Percentiles rank a stretch among this genome's conserved stretches.
phyloP scores from a whole-genome alignment of 2,113 vertebrate species.

The Colaptes auratus region DNA sequence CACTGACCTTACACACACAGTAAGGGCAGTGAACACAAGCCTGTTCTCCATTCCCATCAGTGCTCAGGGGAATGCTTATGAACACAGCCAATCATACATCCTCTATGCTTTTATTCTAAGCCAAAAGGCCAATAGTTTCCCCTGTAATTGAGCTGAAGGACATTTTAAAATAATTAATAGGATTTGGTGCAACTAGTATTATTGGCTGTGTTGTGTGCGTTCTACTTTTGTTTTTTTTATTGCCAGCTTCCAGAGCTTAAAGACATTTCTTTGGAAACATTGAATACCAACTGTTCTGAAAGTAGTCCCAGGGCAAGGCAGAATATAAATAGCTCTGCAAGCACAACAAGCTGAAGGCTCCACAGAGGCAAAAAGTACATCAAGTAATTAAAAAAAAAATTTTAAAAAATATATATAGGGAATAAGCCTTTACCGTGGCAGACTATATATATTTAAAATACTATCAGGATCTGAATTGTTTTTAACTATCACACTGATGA shows the following conservation, averaged over 20 bases:
- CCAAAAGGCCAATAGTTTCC: conserved; percentile 40
- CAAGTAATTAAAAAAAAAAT: conserved; percentile 35
- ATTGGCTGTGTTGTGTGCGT: conserved; percentile 23
- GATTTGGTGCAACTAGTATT: conserved; percentile 25
- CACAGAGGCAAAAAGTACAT: not conserved
- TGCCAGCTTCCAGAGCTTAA: conserved; percentile 25
- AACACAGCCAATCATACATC: not conserved
- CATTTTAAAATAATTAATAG: conserved; percentile 60
- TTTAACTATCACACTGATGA: not conserved
- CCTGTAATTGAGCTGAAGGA: conserved; percentile 43
- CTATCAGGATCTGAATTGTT: not conserved
- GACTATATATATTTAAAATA: not conserved
- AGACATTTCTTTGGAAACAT: conserved; percentile 37
- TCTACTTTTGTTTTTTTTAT: conserved; percentile 31
- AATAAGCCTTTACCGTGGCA: conserved; percentile 12
- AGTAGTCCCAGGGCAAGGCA: conserved; percentile 49
- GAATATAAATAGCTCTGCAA: conserved; percentile 53
- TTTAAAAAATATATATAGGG: not conserved
- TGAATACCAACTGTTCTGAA: conserved; percentile 32
- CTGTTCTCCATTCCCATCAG: conserved; percentile 30
- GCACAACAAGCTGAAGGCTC: conserved; percentile 35
- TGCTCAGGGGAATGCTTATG: not conserved
- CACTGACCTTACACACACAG: conserved; percentile 8
- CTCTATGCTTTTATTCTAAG: conserved; percentile 37
- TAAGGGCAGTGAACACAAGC: not conserved